phyloP scores from a whole-genome alignment of 2,113 vertebrate species.

The Eulemur macaco region DNA sequence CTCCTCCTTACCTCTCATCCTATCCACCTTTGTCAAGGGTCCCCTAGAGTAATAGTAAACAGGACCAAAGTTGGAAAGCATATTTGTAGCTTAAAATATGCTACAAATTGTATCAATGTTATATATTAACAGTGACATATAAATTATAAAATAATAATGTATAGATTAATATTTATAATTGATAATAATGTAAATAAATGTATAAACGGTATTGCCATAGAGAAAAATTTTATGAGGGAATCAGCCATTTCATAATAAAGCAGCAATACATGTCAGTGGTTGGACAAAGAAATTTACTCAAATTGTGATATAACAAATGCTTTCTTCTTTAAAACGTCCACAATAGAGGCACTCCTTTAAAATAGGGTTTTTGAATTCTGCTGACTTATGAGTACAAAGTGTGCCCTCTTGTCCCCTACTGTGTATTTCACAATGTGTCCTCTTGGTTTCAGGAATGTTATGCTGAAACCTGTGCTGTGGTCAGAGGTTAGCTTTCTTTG shows the following conservation, averaged over 20 bases:
- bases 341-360: fast-evolving
- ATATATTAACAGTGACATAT: too few species aligned
- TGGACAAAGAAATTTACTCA: background rate
- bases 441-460: background rate
- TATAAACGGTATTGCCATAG: background rate
- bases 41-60: background rate
- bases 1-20: background rate
- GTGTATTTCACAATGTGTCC: too few species aligned
- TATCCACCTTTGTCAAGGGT: background rate
- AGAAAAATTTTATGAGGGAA: background rate
- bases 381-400: too few species aligned
- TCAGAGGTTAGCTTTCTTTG: background rate
- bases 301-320: background rate
- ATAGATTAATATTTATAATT: too few species aligned
- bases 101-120: too few species aligned
- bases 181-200: background rate
- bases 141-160: too few species aligned
- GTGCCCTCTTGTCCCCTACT: background rate
- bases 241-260: background rate
- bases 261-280: background rate
- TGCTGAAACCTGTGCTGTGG: background rate
- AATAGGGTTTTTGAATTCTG: background rate
- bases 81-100: background rate
- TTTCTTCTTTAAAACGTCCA: background rate
- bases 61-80: background rate